Conservation (phyloP, 2,113 vertebrate genomes). For the Mellivora capensis region DNA sequence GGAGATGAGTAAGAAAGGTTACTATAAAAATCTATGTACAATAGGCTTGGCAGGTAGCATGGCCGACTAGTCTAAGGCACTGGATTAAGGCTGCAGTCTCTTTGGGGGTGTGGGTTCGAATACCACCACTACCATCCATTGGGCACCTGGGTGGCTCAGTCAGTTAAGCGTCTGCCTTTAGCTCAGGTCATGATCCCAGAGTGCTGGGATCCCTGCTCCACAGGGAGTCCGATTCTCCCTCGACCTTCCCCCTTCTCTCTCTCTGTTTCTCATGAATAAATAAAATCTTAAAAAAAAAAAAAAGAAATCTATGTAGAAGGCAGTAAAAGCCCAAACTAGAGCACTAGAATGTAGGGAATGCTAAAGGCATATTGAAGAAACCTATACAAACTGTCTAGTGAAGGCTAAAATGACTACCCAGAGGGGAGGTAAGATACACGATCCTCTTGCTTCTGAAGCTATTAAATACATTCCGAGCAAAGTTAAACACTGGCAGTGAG, state of each 20-base stretch:
- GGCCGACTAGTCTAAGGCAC: slow-evolving; percentile 80
- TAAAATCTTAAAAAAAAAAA: neutral
- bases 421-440: neutral
- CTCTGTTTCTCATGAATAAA: no score
- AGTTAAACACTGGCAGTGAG: slow-evolving; percentile 7
- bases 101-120: slow-evolving; percentile 79
- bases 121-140: slow-evolving; percentile 75
- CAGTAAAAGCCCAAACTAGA: neutral
- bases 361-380: neutral
- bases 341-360: neutral
- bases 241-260: no score
- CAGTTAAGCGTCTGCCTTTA: no score
- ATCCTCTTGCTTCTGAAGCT: neutral
- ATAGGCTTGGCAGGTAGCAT: slow-evolving; percentile 37
- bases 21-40: neutral
- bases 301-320: neutral
- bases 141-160: no score
- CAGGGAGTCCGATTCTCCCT: no score
- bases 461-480: slow-evolving; percentile 20
- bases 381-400: neutral
- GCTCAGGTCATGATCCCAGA: no score
- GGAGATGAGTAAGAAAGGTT: neutral
- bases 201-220: no score
- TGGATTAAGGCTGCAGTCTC: slow-evolving; percentile 81
- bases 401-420: neutral